Base-by-base conservation (phyloP, 2,113 vertebrate genomes). In the Mobula hypostoma region DNA sequence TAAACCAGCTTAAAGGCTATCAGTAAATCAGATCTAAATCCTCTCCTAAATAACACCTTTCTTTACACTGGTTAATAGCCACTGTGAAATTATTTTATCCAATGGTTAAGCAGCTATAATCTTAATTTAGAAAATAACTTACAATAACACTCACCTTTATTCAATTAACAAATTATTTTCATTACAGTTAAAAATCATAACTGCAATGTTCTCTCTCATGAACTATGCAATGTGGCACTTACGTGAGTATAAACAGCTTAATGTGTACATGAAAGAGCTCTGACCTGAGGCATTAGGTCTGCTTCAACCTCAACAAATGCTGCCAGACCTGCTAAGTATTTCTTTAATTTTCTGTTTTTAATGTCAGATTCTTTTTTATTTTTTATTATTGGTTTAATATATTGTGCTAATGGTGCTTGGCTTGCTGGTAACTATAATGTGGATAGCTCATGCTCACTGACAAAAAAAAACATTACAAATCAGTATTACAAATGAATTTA, bases 81-180 rank as follows among this genome's bases (percentile, higher is more conserved):
- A 93, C 68, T 29, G 11, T 32, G 24, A 29, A 48, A 56, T 93
- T 74, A 56, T 93, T 48, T 56, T 74, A 93, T 29, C 91, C 48
- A 72, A 68, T 76, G 91, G 74, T 74, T 19, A 74, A 93, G 29
- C 85, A 90, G 36, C 91, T 76, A 93, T 76, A 76, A 93, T 74
- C 36, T 29, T 56, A 40, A 40, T 56, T 93, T 40, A 9, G 91
- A 93, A 74, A 36, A 93, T 27, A 40, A 93, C 70, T 74, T 72
- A 74, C 91, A 93, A 93, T 56, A 74, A 74, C 56, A 70, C 36
- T 93, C 12, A 91, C 70, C 12, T 74, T 56, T 74, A 93, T 93
- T 93, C 91, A 93, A 93, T 93, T 93, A 93, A 93, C 21, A 90
- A 40, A 36, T 92, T 92, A 92, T 72, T 76, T 11, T 29, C 24